Evolutionary conservation across 2,797 vertebrate genomes (phyloP).

Genomic region (Pangasius mekongensis): DNA sequence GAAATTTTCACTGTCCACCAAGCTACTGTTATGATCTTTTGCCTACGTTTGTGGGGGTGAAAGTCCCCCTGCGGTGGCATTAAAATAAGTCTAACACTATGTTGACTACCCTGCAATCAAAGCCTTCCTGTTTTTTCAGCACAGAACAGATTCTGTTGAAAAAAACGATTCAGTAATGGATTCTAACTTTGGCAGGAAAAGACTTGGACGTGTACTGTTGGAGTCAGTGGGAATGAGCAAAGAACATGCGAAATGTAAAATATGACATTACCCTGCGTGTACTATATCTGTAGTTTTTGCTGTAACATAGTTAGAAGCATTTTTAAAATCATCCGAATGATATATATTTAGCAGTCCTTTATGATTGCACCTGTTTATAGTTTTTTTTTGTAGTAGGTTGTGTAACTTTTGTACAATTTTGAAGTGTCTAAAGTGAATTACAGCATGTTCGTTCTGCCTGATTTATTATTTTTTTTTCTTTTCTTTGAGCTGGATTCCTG

Average conservation of each 20-base stretch:
- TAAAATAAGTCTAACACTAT: conserved; percentile 32
- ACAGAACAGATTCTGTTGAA: conserved; percentile 17
- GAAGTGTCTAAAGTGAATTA: conserved; percentile 53
- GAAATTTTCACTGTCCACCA: conserved; percentile 54
- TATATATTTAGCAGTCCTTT: conserved; percentile 77
- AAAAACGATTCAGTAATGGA: background rate
- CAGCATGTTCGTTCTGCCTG: conserved; percentile 49
- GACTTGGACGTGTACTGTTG: background rate
- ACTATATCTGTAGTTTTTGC: conserved; percentile 77
- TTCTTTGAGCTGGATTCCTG: conserved; percentile 7
- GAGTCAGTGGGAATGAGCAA: conserved; percentile 23
- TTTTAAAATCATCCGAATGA: conserved; percentile 70
- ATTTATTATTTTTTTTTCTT: background rate
- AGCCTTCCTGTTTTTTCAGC: conserved; percentile 27
- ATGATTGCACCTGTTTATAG: conserved; percentile 77
- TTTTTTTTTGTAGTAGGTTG: conserved; percentile 69
- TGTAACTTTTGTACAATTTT: conserved; percentile 61
- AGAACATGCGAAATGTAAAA: conserved; percentile 35
- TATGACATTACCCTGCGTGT: conserved; percentile 71
- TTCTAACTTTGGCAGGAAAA: background rate
- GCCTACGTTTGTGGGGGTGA: background rate
- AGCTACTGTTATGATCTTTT: conserved; percentile 29
- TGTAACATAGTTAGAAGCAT: conserved; percentile 81
- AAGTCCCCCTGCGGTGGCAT: background rate
- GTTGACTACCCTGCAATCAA: conserved; percentile 29